Conservation (phyloP, 2,113 vertebrate species). For the Anser cygnoides region DNA sequence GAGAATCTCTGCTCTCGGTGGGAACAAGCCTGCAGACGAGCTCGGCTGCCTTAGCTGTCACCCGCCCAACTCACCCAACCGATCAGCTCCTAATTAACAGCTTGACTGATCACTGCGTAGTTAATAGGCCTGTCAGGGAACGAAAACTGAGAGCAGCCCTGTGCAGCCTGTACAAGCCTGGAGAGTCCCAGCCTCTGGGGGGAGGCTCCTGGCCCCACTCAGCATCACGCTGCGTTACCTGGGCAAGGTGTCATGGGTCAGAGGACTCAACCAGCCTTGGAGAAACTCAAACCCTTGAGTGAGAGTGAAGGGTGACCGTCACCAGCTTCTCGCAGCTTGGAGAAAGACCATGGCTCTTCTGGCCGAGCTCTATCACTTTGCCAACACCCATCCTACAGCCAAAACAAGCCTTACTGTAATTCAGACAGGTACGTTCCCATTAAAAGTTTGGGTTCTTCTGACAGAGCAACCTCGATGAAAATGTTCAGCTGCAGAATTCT, state of each 20-base stretch:
- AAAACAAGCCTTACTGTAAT: not conserved
- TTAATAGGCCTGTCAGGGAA: not conserved
- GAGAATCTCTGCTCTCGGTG: not conserved
- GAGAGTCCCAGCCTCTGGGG: not conserved
- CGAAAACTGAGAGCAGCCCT: not conserved
- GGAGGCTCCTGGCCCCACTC: not conserved
- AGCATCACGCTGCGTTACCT: fast-evolving
- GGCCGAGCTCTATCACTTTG: not conserved
- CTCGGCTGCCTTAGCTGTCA: not conserved
- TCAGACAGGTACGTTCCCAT: not conserved
- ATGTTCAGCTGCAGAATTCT: not conserved
- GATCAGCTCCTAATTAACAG: not conserved
- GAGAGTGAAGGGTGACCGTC: fast-evolving
- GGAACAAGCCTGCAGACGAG: not conserved
- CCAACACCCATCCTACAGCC: too few species aligned
- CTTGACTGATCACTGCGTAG: not conserved
- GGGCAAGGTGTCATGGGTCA: not conserved
- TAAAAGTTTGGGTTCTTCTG: not conserved
- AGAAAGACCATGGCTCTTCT: not conserved
- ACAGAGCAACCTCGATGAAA: not conserved
- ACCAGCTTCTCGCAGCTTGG: not conserved
- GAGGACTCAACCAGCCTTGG: not conserved
- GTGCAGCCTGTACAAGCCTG: not conserved
- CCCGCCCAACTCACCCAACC: not conserved
- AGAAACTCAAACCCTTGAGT: not conserved